These are phyloP conservation scores for Stichodactyla mertensii DNA, from an alignment of 64 coral and sea anemone species.

Conservation along the genomic window DNA sequence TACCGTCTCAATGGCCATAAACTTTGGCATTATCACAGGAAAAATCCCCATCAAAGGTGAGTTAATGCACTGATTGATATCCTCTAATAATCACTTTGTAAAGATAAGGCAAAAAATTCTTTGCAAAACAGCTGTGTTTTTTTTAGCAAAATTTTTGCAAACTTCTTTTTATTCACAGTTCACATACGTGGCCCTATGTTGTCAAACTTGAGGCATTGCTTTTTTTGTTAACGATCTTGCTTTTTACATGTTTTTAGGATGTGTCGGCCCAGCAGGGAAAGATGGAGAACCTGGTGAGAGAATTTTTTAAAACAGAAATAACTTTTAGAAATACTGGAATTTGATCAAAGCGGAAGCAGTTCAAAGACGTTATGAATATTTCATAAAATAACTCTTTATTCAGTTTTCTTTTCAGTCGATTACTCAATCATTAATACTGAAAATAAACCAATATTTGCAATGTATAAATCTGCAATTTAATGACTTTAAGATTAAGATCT, in stretches of 20 bases:
- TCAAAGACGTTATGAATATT: neutral
- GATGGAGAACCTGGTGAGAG: constrained; percentile 54
- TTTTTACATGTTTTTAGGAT: constrained; percentile 45
- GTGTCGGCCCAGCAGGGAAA: constrained; percentile 67
- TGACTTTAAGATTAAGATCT: neutral
- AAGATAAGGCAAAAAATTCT: neutral
- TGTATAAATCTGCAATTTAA: neutral
- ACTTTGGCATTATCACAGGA: constrained; percentile 76
- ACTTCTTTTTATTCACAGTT: neutral
- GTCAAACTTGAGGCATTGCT: constrained; percentile 1
- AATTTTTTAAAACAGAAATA: neutral
- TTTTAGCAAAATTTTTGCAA: neutral
- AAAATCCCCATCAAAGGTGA: constrained; percentile 81
- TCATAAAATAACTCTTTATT: neutral
- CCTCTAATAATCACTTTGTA: neutral
- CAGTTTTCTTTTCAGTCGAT: neutral
- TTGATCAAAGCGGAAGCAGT: neutral
- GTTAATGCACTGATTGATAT: constrained; percentile 19
- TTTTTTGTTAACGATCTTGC: neutral
- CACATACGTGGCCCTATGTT: neutral
- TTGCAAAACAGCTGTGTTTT: neutral
- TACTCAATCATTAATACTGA: neutral
- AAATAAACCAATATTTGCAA: neutral
- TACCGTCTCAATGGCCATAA: constrained; percentile 78
- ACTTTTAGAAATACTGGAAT: neutral